Evolutionary conservation across 1,140 invertebrate species (phyloP).

Genomic region (Meloidogyne floridensis): DNA sequence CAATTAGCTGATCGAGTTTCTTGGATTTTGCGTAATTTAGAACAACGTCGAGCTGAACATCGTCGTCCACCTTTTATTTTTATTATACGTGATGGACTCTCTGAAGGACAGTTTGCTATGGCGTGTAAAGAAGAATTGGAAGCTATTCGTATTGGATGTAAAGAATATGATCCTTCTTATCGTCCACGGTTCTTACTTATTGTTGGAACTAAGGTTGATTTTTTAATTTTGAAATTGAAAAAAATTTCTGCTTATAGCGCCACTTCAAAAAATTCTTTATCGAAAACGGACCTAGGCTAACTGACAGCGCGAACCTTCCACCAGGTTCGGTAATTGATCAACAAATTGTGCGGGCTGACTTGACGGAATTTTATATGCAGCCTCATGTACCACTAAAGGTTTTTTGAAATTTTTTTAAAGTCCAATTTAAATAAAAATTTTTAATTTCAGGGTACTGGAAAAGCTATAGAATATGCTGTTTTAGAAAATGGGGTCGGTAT

Average conservation of each 20-base stretch:
- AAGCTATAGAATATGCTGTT: slow-evolving; percentile 36
- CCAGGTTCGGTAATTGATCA: slow-evolving; percentile 35
- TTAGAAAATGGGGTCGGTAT: slow-evolving; percentile 30
- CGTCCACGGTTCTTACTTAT: slow-evolving; percentile 8
- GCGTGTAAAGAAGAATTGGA: slow-evolving; percentile 23
- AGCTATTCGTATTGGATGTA: slow-evolving; percentile 25
- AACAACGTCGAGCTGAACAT: not conserved
- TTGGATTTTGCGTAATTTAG: slow-evolving; percentile 31
- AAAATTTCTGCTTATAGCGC: too few species aligned
- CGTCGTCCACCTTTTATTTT: slow-evolving; percentile 23
- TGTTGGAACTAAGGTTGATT: not conserved
- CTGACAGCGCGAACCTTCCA: slow-evolving; percentile 18
- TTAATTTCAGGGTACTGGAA: slow-evolving; percentile 34
- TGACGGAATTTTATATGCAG: slow-evolving; percentile 36
- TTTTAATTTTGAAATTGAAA: not conserved
- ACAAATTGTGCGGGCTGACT: slow-evolving; percentile 29
- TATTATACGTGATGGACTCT: slow-evolving; percentile 36
- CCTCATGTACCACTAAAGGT: slow-evolving; percentile 31
- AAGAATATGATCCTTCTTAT: slow-evolving; percentile 13
- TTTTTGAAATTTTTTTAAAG: not conserved
- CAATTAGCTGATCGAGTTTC: slow-evolving; percentile 33
- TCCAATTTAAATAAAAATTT: not conserved
- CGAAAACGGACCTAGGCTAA: slow-evolving; percentile 1
- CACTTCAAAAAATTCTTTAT: slow-evolving; percentile 38
- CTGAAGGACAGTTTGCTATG: slow-evolving; percentile 37